Base-by-base conservation (phyloP, 2,888 invertebrate species). In the Pharmacophagus antenor region DNA sequence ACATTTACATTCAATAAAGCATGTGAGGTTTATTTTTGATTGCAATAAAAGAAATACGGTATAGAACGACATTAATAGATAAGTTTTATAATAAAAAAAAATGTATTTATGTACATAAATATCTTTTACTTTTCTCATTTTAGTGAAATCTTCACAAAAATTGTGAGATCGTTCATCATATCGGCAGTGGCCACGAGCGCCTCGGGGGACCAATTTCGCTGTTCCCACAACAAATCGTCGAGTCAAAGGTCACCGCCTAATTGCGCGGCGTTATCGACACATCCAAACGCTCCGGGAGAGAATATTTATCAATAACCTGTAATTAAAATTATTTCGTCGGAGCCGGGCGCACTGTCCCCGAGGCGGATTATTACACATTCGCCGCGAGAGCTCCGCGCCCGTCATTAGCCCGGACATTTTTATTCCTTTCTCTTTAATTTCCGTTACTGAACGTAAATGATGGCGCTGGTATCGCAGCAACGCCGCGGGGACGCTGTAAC, bases 301-400 rank as follows among this genome's bases (percentile, higher is more conserved):
- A 82, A 83, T 84, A 86, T 89, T 85, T 84, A 88, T 88, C 88
- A 87, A 90, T 88, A 88, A 88, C 87, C 82, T 88, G 83, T 89
- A 90, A 90, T 90, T 90, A 90, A 89, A 90, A 89, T 84, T 86
- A 86, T 89, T 88, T 86, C 86, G 83, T 75, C 70, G 80, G 73
- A 69, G 70, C 75, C 71, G 71, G 64, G 66, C 71, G 66, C 62
- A 62, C 65, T 72, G 82, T 82, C 84, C 88, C 83, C 78, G 79
- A 77, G 89, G 88, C 86, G 74, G 77, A 85, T 80, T 85, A 86
- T 85, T 88, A 88, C 87, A 88, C 84, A 87, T 88, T 85, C 84
- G 76, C 87, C 77, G 87, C 83, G 71, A 88, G 87, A 84, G 82
- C 82, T 80, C 86, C 81, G 77, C 73, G 81, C 78, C 81, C 79